Evolutionary conservation across 2,797 vertebrate genomes (phyloP).

Genomic region (Sciaenops ocellatus): DNA sequence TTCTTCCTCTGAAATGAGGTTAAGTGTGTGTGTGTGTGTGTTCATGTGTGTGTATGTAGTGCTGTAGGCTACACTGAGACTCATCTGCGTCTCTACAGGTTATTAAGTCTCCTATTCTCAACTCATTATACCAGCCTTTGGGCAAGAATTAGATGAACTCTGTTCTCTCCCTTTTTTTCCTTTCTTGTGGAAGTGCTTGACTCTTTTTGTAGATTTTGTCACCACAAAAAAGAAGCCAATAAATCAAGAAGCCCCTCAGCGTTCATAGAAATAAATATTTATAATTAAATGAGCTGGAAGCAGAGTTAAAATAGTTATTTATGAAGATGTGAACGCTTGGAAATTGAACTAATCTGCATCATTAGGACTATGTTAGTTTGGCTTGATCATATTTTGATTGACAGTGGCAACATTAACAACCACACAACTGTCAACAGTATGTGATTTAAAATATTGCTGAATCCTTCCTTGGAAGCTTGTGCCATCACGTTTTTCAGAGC

Average conservation of each 20-base stretch:
- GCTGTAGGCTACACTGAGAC: conserved; percentile 39
- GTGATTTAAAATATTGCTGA: not conserved
- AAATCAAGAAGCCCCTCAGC: not conserved
- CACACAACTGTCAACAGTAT: not conserved
- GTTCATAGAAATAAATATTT: not conserved
- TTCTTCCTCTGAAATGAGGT: conserved; percentile 40
- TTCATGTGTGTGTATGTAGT: conserved; percentile 11
- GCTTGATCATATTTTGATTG: not conserved
- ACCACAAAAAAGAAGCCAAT: not conserved
- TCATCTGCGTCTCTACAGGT: conserved; percentile 47
- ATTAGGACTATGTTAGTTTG: not conserved
- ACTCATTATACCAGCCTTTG: conserved; percentile 57
- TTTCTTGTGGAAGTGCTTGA: conserved; percentile 7
- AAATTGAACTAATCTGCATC: not conserved
- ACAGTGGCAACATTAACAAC: not conserved
- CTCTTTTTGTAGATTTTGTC: not conserved
- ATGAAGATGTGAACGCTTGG: too few species aligned
- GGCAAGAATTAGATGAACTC: conserved; percentile 36
- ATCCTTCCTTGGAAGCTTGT: not conserved
- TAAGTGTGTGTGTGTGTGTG: conserved; percentile 19
- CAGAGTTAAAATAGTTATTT: not conserved
- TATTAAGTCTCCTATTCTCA: conserved; percentile 52
- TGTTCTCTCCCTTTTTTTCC: conserved; percentile 5
- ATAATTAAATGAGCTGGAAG: not conserved
- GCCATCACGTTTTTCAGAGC: not conserved